Evolutionary conservation across 1,140 invertebrate species (phyloP), one percentile per base, ranked within the genome.

Genomic region (Zophobas morio): DNA sequence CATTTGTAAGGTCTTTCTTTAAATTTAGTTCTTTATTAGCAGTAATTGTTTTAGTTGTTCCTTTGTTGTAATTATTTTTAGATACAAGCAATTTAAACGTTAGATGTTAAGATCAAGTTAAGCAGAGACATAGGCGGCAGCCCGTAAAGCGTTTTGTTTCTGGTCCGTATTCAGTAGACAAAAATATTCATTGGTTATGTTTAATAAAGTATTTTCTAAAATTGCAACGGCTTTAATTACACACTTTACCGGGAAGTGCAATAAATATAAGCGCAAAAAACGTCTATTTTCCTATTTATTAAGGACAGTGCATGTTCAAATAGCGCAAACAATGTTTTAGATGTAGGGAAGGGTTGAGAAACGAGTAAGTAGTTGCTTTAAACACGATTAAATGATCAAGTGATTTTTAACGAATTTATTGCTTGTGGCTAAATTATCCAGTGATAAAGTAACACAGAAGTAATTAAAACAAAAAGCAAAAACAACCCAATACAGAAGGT

Each of bases 201-300:
- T 82, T 60, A 81, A 81, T 82, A 82, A 80, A 82, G 81, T 82
- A 82, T 82, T 82, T 82, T 82, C 77, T 77, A 82, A 82, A 78
- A 63, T 71, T 66, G 6, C 37, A 32, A 66, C 1, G 40, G 32
- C 32, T 42, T 66, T 66, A 32, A 42, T 39, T 63, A 37, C 8
- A 4, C 2, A 51, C 20, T 6, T 51, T 6, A 37, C 36, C 1
- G 6, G 3, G 6, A 8, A 2, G 34, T 37, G 5, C 2, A 20
- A 63, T 33, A 39, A 33, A 34, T 57, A 35, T 6, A 40, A n/a
- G 8, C 49, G 32, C 49, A 51, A 51, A 51, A 8, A 8, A 4
- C 8, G 42, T 8, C 42, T 46, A 46, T 46, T 46, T 46, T 46
- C 3, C 42, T 20, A 20, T 20, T 20, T 20, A 20, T 20, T 20